phyloP scores from a whole-genome alignment of 30 jellyfish, hydroid and myxozoan genomes.

The Chrysaora quinquecirrha region DNA sequence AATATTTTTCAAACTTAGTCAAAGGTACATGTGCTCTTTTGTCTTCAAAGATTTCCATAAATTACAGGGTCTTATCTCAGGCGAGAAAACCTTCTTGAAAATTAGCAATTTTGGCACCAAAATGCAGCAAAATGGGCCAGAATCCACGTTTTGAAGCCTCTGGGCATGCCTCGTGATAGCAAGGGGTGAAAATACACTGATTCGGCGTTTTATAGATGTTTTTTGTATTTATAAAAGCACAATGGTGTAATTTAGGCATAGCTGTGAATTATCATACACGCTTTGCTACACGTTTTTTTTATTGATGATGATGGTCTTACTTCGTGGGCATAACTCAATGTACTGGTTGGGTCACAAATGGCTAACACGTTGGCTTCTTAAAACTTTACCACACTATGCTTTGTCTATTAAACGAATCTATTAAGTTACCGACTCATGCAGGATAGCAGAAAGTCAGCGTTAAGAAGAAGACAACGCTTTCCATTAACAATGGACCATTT shows the following conservation, averaged over 20 bases:
- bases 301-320: conserved; percentile 24
- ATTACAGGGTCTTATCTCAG: conserved; percentile 59
- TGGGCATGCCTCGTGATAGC: conserved; percentile 8
- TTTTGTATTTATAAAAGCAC: conserved; percentile 52
- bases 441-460: not conserved
- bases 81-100: conserved; percentile 25
- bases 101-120: conserved; percentile 49
- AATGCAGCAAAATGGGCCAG: conserved; percentile 9
- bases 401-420: conserved; percentile 14
- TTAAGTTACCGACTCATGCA: no score
- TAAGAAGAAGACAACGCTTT: not conserved
- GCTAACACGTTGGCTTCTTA: conserved; percentile 51
- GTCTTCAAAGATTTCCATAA: conserved; percentile 83
- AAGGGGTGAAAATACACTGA: conserved; percentile 11
- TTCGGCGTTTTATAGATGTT: conserved; percentile 49
- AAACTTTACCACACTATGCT: not conserved
- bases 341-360: conserved; percentile 46
- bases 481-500: no score
- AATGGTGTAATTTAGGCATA: conserved; percentile 81
- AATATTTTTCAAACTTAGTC: conserved; percentile 71
- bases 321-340: conserved; percentile 6
- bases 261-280: conserved; percentile 76
- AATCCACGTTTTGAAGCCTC: conserved; percentile 16
- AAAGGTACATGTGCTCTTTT: conserved; percentile 90
- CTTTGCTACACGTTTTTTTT: conserved; percentile 50